phyloP scores from a whole-genome alignment of 2,888 invertebrate genomes.

The Selenia dentaria region DNA sequence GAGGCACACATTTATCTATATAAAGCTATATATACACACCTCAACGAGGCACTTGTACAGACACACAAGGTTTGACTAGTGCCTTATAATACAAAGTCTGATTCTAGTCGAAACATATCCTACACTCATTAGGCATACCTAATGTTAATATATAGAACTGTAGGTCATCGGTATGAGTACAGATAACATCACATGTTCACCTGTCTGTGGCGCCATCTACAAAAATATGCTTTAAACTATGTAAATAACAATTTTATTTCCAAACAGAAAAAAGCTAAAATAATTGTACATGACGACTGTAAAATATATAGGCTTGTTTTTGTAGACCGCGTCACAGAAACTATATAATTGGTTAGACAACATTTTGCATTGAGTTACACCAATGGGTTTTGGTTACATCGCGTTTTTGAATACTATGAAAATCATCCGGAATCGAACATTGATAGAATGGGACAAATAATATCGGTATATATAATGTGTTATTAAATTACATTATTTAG shows the following conservation, averaged over 20 bases:
- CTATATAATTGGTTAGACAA: conserved; percentile 59
- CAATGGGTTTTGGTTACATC: conserved; percentile 37
- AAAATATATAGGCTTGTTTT: no score
- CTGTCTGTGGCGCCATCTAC: conserved; percentile 31
- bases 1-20: conserved; percentile 70
- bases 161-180: conserved; percentile 9
- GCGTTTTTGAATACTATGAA: conserved; percentile 34
- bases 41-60: conserved; percentile 69
- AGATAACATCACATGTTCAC: no score
- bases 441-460: no score
- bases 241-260: no score
- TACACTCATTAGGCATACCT: conserved; percentile 11
- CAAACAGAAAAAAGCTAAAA: conserved; percentile 2
- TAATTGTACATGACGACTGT: no score
- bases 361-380: conserved; percentile 71
- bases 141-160: conserved; percentile 16
- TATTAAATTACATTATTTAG: no score
- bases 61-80: conserved; percentile 12
- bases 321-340: conserved; percentile 10
- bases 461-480: no score
- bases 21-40: conserved; percentile 75
- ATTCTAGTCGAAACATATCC: conserved; percentile 16
- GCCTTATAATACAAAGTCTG: conserved; percentile 1
- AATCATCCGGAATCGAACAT: no score
- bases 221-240: conserved; percentile 9